Evolutionary conservation across 2,113 vertebrate genomes (phyloP).

Genomic region (Mungos mungo): DNA sequence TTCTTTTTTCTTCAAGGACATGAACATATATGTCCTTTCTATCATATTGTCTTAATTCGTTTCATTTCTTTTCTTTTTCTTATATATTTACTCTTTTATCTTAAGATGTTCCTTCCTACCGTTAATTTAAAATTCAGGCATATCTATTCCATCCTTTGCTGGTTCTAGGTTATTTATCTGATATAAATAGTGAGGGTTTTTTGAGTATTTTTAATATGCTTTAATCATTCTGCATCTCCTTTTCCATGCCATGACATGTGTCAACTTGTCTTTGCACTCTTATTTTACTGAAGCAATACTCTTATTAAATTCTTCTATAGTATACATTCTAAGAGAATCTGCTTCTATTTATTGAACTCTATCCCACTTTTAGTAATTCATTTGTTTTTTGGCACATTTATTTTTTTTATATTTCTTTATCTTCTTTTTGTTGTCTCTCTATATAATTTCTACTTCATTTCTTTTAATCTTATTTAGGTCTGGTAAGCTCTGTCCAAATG

Average conservation of each 20-base stretch:
- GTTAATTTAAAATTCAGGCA: neutral
- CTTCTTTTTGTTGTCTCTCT: neutral
- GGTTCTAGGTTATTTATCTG: neutral
- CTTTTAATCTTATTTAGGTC: neutral
- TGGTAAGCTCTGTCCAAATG: neutral
- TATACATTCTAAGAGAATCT: neutral
- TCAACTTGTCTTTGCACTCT: neutral
- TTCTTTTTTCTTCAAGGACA: neutral
- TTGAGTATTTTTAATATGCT: neutral
- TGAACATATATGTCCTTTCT: neutral
- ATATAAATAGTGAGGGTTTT: neutral
- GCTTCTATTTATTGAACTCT: neutral
- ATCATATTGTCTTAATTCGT: neutral
- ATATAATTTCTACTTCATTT: neutral
- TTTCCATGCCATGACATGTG: neutral
- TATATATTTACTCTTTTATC: neutral
- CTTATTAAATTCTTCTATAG: neutral
- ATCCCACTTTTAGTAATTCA: neutral
- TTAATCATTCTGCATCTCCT: neutral
- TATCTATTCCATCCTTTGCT: neutral
- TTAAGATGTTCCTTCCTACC: neutral
- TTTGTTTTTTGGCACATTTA: neutral
- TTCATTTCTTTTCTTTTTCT: neutral
- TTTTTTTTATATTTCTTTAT: neutral
- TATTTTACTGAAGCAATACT: neutral